A percentile compares a stretch with the other conserved stretches of the same genome.
Conservation (phyloP, 2,888 invertebrate genomes). For the Diarsia brunnea region DNA sequence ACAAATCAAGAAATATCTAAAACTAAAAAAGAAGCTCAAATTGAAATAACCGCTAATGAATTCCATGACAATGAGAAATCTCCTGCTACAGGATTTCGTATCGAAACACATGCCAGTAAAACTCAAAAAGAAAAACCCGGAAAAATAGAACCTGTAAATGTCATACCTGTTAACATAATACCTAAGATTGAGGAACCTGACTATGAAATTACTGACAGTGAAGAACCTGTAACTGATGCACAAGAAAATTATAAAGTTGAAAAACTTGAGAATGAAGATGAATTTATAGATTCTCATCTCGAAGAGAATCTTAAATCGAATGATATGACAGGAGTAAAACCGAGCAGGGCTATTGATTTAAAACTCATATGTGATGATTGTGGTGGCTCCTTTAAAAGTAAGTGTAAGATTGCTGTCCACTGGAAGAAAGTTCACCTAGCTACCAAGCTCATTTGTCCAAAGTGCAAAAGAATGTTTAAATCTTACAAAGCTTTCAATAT, state of each 20-base stretch:
- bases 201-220: conserved; percentile 1
- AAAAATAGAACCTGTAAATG: not conserved
- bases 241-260: not conserved
- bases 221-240: conserved; percentile 1
- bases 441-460: conserved; percentile 66
- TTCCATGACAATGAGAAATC: not conserved
- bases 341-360: conserved; percentile 50
- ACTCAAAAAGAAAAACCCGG: not conserved
- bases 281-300: too few species aligned
- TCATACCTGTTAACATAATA: conserved; percentile 1
- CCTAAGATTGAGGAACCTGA: conserved; percentile 27
- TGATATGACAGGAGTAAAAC: conserved; percentile 1
- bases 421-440: conserved; percentile 72
- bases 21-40: not conserved
- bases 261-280: conserved; percentile 2
- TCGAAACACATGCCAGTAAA: not conserved
- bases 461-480: conserved; percentile 75
- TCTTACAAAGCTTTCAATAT: conserved; percentile 71
- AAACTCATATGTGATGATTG: conserved; percentile 70
- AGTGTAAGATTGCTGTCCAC: conserved; percentile 75
- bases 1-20: conserved; percentile 10
- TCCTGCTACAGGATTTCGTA: not conserved
- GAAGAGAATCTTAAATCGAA: not conserved
- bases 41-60: not conserved
- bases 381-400: conserved; percentile 70